phyloP scores from a whole-genome alignment of 2,113 vertebrate genomes.

The Balaenoptera acutorostrata region DNA sequence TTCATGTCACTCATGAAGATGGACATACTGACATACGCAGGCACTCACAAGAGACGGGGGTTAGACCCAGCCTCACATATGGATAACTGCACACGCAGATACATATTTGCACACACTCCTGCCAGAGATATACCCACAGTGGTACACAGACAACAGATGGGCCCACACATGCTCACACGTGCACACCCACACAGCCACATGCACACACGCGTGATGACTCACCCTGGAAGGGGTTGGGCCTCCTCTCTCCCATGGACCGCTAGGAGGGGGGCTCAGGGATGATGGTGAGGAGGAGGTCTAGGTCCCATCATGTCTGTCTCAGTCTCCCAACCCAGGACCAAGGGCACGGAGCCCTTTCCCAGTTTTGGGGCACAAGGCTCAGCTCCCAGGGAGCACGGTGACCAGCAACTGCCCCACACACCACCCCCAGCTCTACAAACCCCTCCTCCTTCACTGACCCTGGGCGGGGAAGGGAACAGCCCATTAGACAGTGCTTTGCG shows the following conservation, averaged over 20 bases:
- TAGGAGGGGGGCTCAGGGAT: background rate
- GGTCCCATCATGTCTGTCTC: background rate
- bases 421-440: background rate
- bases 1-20: rapidly evolving
- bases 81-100: background rate
- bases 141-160: background rate
- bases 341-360: background rate
- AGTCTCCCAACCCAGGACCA: background rate
- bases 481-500: background rate
- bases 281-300: background rate
- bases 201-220: background rate
- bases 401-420: background rate
- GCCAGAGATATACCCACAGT: background rate
- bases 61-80: background rate
- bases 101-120: background rate
- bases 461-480: background rate
- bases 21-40: background rate
- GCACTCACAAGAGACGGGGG: background rate
- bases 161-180: background rate
- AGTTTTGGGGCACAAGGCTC: background rate
- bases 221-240: background rate
- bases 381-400: background rate
- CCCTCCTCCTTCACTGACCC: background rate
- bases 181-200: background rate
- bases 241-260: background rate